Evolutionary conservation across 2,888 invertebrate genomes (phyloP).

Genomic region (Branchinecta sandiegonensis): DNA sequence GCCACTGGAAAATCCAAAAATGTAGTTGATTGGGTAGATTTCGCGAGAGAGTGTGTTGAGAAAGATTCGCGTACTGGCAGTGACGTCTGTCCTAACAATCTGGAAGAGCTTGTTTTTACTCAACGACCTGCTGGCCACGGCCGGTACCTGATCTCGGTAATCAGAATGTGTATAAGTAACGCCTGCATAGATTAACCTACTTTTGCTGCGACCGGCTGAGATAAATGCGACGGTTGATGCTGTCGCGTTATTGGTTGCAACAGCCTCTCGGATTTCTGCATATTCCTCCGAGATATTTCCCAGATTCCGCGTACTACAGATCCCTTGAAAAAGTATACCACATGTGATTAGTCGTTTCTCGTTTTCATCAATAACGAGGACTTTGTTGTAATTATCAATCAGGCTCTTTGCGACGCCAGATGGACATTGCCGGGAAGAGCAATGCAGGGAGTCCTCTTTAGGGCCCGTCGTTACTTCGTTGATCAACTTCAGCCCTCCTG

Average conservation of each 20-base stretch:
- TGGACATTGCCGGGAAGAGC: constrained; percentile 72
- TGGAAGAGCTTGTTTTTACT: constrained; percentile 74
- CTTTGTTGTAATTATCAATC: constrained; percentile 84
- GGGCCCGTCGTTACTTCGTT: constrained; percentile 69
- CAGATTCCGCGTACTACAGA: constrained; percentile 36
- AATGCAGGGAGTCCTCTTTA: constrained; percentile 71
- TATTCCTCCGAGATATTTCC: constrained; percentile 71
- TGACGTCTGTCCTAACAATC: constrained; percentile 72
- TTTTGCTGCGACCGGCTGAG: constrained; percentile 72
- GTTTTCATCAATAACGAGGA: constrained; percentile 80
- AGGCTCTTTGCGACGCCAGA: constrained; percentile 52
- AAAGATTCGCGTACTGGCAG: constrained; percentile 76
- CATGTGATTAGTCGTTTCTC: constrained; percentile 77
- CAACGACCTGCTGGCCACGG: constrained; percentile 76
- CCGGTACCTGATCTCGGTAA: constrained; percentile 82
- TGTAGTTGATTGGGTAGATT: constrained; percentile 83
- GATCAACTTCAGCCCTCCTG: constrained; percentile 65
- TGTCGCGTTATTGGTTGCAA: constrained; percentile 86
- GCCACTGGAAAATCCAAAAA: constrained; percentile 88
- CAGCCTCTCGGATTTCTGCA: constrained; percentile 66
- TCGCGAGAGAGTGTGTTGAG: constrained; percentile 79
- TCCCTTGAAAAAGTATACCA: constrained; percentile 55
- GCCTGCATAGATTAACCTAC: constrained; percentile 84
- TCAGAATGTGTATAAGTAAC: constrained; percentile 65
- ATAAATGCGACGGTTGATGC: constrained; percentile 93